Percentiles rank a stretch among this genome's conserved stretches.
Evolutionary conservation across 2,113 vertebrate genomes (phyloP).

Genomic region (Sialia sialis): DNA sequence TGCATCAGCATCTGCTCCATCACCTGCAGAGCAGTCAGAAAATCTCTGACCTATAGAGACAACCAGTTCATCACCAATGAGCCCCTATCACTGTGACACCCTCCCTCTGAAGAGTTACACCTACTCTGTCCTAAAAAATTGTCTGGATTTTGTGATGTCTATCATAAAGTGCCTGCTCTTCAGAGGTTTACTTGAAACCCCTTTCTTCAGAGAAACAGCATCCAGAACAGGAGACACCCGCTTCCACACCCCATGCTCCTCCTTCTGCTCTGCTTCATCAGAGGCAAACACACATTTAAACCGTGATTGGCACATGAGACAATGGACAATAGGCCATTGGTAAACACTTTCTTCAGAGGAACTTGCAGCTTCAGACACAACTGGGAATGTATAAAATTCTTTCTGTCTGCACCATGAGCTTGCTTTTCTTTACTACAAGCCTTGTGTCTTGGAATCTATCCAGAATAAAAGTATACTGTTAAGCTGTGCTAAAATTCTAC

Average conservation of each 20-base stretch:
- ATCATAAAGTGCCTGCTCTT: not conserved
- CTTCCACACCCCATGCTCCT: not conserved
- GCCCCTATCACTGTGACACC: rapidly evolving
- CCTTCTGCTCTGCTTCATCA: not conserved
- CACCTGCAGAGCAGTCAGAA: not conserved
- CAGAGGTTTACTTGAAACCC: not conserved
- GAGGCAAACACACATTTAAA: not conserved
- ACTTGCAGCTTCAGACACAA: not conserved
- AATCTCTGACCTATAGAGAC: not conserved
- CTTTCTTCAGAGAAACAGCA: not conserved
- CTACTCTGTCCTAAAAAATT: not conserved
- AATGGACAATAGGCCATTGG: not conserved
- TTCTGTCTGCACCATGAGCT: not conserved
- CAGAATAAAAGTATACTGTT: not conserved
- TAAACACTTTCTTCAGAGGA: not conserved
- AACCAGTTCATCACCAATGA: not conserved
- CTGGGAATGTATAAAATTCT: not conserved
- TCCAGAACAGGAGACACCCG: not conserved
- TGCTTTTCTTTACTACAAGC: not conserved
- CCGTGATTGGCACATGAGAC: not conserved
- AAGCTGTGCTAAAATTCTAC: not conserved
- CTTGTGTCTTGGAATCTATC: not conserved
- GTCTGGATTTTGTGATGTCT: not conserved
- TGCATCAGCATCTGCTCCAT: not conserved
- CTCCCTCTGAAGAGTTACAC: not conserved